Evolutionary conservation across 2,797 vertebrate genomes (phyloP).

Genomic region (Apodemus agrarius): DNA sequence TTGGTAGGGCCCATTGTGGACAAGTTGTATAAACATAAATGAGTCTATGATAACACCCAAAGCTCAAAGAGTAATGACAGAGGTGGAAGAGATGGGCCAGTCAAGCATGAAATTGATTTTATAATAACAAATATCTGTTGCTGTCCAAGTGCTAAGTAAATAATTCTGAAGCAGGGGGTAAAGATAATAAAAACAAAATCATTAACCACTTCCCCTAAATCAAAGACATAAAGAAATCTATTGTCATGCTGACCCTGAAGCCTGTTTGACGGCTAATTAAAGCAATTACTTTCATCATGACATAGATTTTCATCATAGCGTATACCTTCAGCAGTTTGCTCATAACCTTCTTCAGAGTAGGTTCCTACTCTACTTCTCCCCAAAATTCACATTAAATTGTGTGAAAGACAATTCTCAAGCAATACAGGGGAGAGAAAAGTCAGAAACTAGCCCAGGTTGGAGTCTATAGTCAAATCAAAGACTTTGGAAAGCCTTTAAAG

Average conservation of each 20-base stretch:
- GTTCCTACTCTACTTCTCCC: conserved; percentile 33
- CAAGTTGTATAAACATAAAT: conserved; percentile 88
- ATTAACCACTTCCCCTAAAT: conserved; percentile 96
- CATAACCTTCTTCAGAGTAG: conserved; percentile 52
- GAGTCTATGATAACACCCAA: conserved; percentile 86
- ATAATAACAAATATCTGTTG: conserved; percentile 99
- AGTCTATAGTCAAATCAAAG: background rate
- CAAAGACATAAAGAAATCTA: conserved; percentile 93
- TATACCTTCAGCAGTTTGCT: conserved; percentile 65
- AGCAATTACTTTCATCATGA: conserved; percentile 94
- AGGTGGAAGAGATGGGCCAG: conserved; percentile 92
- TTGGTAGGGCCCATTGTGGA: conserved; percentile 83
- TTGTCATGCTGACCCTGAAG: conserved; percentile 95
- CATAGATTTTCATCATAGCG: conserved; percentile 90
- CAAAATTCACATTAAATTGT: conserved; percentile 49
- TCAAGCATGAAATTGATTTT: conserved; percentile 99
- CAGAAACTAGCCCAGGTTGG: background rate
- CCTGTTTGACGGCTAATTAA: conserved; percentile 97
- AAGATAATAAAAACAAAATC: conserved; percentile 96
- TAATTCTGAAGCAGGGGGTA: conserved; percentile 94
- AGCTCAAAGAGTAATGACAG: conserved; percentile 89
- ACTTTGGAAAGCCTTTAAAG: background rate
- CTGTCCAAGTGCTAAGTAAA: conserved; percentile 95
- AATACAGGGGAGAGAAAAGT: background rate
- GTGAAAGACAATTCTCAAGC: background rate